A percentile compares a stretch with the other conserved stretches of the same genome.
Conservation (phyloP, 2,113 vertebrate species). For the Paraplagusia blochii region DNA sequence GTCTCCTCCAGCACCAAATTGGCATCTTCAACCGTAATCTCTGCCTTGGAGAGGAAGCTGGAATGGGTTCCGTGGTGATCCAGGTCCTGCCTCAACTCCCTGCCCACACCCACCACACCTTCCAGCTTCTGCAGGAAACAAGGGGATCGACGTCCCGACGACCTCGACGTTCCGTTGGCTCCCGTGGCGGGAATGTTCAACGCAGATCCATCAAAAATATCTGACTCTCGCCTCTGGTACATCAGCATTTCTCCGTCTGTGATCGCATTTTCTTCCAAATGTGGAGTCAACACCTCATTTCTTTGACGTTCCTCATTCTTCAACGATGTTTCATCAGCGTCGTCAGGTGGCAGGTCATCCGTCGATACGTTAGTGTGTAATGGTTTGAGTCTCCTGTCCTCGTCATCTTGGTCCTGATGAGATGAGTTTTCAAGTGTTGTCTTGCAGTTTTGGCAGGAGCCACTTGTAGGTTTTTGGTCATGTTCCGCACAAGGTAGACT, state of each 20-base stretch:
- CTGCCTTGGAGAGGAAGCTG: conserved; percentile 81
- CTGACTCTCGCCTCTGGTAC: conserved; percentile 21
- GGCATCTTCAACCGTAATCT: conserved; percentile 82
- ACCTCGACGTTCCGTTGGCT: conserved; percentile 25
- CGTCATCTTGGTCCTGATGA: conserved; percentile 14
- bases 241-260: conserved; percentile 18
- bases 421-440: conserved; percentile 23
- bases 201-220: conserved; percentile 40
- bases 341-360: conserved; percentile 27
- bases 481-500: background rate
- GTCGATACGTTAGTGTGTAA: background rate
- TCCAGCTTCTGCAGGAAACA: conserved; percentile 72
- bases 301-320: background rate
- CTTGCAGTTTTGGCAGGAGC: conserved; percentile 50
- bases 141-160: conserved; percentile 65
- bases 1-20: conserved; percentile 59
- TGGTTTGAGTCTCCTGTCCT: background rate
- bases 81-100: conserved; percentile 69
- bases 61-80: conserved; percentile 63
- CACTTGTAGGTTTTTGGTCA: conserved; percentile 16
- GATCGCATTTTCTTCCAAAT: conserved; percentile 11
- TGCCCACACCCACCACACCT: conserved; percentile 70
- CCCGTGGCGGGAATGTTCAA: conserved; percentile 1
- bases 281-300: conserved; percentile 3
- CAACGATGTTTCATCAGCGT: background rate